Base-by-base conservation (phyloP, 2,797 vertebrate genomes). In the Hybognathus amarus region DNA sequence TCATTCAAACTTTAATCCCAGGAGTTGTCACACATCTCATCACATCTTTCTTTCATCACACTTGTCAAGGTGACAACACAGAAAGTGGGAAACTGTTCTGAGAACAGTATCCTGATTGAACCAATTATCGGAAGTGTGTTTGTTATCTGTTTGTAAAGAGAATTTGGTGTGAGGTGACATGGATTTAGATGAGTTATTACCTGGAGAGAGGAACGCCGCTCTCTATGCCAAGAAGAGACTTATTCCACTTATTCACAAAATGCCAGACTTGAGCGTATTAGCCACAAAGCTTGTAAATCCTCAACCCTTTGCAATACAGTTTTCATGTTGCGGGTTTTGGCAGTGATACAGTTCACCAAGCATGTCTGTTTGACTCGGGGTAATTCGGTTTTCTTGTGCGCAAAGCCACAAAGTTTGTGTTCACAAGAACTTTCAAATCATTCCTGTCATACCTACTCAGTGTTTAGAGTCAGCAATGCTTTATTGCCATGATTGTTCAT, bases 251-350 rank as follows among this genome's bases (percentile, higher is more conserved):
- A 33, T 33, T 33, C 30, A 33, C 85, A 66, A 87, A 92, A 92
- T 90, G 91, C 85, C 86, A 88, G 86, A 64, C 50, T 80, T 67
- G 59, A 85, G 83, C 76, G 69, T 24, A 83, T 88, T 88, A 87
- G 80, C 70, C 68, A 79, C 52, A 87, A 82, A 83, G 82, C 77
- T 81, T 81, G 64, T 82, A 86, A 85, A 87, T 85, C 86, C 84
- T 52, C 74, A 50, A 64, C 64, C n/a, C 30, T 79, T 59, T 59
- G 82, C 84, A 84, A 78, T 66, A 70, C 82, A 52, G 15, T 40
- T 84, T 82, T 85, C 74, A 70, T 79, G 54, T 74, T 77, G 18
- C n/a, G 17, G 54, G 42, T 36, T 67, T 82, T 69, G 80, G 63
- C 27, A 63, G 45, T 71, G 80, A 76, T 77, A 63, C 66, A 80